Conservation (phyloP, 2,797 vertebrate species). For the Acanthurus lineatus region DNA sequence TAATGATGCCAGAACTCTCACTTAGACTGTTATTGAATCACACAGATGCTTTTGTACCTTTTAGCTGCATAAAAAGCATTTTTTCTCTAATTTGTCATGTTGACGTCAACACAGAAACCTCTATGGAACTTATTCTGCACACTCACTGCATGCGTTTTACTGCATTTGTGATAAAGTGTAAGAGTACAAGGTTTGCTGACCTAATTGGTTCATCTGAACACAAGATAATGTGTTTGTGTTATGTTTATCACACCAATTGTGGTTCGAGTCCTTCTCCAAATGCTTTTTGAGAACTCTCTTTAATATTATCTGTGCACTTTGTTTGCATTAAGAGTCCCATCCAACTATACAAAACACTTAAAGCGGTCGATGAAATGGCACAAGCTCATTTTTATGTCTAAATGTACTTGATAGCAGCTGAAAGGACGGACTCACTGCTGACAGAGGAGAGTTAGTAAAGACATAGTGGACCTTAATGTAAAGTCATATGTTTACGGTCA, state of each 20-base stretch:
- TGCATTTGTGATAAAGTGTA: slow-evolving; percentile 1
- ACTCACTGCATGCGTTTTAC: background rate
- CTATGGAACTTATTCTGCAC: background rate
- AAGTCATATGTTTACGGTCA: background rate
- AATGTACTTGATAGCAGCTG: slow-evolving; percentile 28
- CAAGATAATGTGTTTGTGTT: slow-evolving; percentile 12
- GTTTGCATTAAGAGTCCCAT: slow-evolving; percentile 2
- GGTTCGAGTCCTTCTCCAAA: background rate
- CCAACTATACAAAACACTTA: slow-evolving; percentile 27
- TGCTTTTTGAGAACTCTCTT: slow-evolving; percentile 28
- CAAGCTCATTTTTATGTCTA: slow-evolving; percentile 1
- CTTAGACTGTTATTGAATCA: background rate
- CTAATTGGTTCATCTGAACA: slow-evolving; percentile 1
- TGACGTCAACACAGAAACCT: background rate
- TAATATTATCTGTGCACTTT: slow-evolving; percentile 36
- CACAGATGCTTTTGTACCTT: too few relatives aligned
- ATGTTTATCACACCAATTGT: background rate
- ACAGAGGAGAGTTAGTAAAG: background rate
- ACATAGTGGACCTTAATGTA: slow-evolving; percentile 15
- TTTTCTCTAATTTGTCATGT: background rate
- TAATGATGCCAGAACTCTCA: background rate
- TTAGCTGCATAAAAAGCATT: background rate
- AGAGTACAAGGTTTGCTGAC: slow-evolving; percentile 23
- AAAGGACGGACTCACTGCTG: slow-evolving; percentile 15
- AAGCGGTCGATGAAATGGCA: slow-evolving; percentile 19